Conservation (phyloP, 2,113 vertebrate genomes). For the Edolisoma coerulescens region DNA sequence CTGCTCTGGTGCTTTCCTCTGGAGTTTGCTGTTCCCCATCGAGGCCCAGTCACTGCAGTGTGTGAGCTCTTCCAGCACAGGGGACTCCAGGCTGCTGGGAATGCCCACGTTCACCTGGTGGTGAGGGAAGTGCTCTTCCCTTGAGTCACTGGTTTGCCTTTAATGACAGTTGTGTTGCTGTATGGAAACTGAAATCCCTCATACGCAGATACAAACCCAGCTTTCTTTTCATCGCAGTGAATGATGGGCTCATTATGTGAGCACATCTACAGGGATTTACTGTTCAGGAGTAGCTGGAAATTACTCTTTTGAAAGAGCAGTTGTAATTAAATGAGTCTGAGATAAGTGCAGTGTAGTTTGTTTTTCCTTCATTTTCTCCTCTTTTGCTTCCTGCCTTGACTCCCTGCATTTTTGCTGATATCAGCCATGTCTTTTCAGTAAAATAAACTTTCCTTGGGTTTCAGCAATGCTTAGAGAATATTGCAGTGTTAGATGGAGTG, state of each 20-base stretch:
- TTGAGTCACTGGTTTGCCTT: not conserved
- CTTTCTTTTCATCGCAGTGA: not conserved
- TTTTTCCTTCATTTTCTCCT: not conserved
- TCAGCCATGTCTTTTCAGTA: not conserved
- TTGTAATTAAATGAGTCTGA: not conserved
- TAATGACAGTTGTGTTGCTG: not conserved
- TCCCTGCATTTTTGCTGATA: not conserved
- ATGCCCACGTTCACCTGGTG: fast-evolving
- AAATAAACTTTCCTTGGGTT: not conserved
- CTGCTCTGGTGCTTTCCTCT: not conserved
- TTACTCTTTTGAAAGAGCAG: not conserved
- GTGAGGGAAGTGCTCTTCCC: not conserved
- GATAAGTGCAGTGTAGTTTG: not conserved
- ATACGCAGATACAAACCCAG: not conserved
- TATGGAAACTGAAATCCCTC: not conserved
- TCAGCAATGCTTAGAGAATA: not conserved
- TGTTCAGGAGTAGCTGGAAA: not conserved
- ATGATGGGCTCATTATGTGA: not conserved
- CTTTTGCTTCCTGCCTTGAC: not conserved
- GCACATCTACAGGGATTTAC: not conserved
- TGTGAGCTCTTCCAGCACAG: not conserved
- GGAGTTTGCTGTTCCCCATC: not conserved
- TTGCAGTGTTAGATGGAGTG: not conserved
- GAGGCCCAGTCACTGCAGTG: not conserved
- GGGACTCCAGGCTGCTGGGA: not conserved